Base-by-base conservation (phyloP, 2,113 vertebrate genomes). In the Chionis minor region DNA sequence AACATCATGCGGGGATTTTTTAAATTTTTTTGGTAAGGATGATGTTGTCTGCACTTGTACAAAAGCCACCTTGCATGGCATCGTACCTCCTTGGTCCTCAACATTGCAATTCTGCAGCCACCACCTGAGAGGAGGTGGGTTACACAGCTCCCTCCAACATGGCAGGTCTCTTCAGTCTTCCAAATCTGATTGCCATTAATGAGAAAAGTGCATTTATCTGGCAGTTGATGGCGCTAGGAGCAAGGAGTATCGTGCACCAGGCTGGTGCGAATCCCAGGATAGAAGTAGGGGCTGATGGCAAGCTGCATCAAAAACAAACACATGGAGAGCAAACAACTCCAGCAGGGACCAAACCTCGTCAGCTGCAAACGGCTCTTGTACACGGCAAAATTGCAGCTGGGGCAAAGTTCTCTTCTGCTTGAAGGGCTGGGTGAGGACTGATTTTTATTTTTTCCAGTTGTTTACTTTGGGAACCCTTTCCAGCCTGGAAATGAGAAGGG, bases 361-460 rank as follows among this genome's bases (percentile, higher is more conserved):
- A 20, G 23, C 23, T 27, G 63, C 67, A 52, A 61, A 45, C 5
- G 19, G 27, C 81, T 93, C 42, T 59, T 11, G 2, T 8, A 9
- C 0, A 0, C 28, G 35, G 33, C 4, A 54, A 42, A 85, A 21
- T 2, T n/a, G 54, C 4, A 10, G 6, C 35, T 24, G 2, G 14
- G 44, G 19, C n/a, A 26, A 55, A 96, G n/a, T 58, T 56, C 23
- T 24, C 14, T 8, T 32, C 72, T 87, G 51, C 27, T 8, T 17
- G 13, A 38, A 65, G 55, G 56, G 20, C 40, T 52, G 65, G 12
- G 35, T 49, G 21, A 84, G 9, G 33, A 0, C 12, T 28, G 10
- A 12, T 49, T 33, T 79, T 78, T 40, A 6, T 11, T 67, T 47
- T 0, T 26, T 28, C 44, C 24, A 33, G 47, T 21, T 82, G 20